Conservation (phyloP, 2,113 vertebrate species). For the Labeo catla region DNA sequence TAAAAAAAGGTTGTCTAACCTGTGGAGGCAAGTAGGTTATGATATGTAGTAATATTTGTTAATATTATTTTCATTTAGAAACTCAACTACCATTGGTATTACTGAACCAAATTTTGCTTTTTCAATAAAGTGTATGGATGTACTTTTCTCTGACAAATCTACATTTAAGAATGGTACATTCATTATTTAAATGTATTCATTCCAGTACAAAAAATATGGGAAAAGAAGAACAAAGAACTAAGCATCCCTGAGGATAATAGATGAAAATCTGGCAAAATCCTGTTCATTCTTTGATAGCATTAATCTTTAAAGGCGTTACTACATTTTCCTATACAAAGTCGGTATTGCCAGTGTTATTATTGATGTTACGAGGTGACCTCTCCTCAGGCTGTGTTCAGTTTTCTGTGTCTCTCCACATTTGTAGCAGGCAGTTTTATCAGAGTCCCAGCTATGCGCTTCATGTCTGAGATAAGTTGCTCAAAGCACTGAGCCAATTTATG, state of each 20-base stretch:
- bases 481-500: conserved; percentile 14
- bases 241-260: neutral
- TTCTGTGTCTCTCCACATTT: conserved; percentile 15
- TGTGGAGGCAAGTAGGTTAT: conserved; percentile 4
- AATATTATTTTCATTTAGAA: neutral
- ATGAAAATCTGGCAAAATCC: neutral
- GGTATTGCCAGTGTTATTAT: conserved; percentile 2
- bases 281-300: neutral
- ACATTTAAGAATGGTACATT: neutral
- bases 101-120: neutral
- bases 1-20: neutral
- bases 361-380: conserved; percentile 13
- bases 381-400: conserved; percentile 21
- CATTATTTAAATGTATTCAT: neutral
- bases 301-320: neutral
- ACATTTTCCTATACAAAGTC: neutral
- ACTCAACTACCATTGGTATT: neutral
- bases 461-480: conserved; percentile 14
- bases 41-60: neutral
- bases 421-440: neutral
- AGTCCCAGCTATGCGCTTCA: neutral
- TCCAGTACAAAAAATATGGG: neutral
- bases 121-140: neutral
- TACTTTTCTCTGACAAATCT: neutral
- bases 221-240: neutral